Base-by-base conservation (phyloP, 2,113 vertebrate species). In the Herpailurus yagouaroundi region DNA sequence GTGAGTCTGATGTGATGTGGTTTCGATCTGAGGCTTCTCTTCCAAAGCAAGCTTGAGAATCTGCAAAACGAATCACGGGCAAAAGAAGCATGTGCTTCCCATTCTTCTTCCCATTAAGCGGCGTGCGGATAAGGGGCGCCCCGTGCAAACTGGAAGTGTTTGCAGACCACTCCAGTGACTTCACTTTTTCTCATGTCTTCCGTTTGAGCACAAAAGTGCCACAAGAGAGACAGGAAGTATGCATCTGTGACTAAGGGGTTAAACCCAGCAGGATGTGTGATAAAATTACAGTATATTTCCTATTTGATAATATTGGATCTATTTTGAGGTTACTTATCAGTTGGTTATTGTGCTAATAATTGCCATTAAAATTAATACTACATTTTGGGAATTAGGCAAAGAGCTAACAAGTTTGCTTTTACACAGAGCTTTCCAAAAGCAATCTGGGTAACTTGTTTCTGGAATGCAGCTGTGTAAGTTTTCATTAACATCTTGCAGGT, bases 401-500 rank as follows among this genome's bases (percentile, higher is more conserved):
- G 98, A 98, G 96, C 98, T 98, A 98, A 98, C 98, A 98, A 98
- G 97, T 99, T 98, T 98, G 97, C 98, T 96, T 98, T 98, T 98
- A 98, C 90, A 0, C 97, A 98, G 97, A 97, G 97, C 97, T 96
- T 98, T 98, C 98, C 98, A 98, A 98, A 98, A 98, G 99, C 98
- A 99, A 99, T 99, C 98, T 98, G 98, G 96, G 96, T 97, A 98
- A 98, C 98, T 99, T 99, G 99, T 99, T 98, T 99, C 97, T 98
- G 98, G 98, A 98, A 98, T 98, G 98, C 99, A 99, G 99, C 98
- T 99, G 99, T 98, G 98, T 97, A 98, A 98, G 98, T 98, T 98
- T 98, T 98, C 98, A 98, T 99, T 99, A 99, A 98, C 98, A 98
- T 99, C 98, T 99, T 99, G 98, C 99, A 99, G 99, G 99, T 99